Conservation (phyloP, 2,797 vertebrate species). For the Amblyraja radiata region DNA sequence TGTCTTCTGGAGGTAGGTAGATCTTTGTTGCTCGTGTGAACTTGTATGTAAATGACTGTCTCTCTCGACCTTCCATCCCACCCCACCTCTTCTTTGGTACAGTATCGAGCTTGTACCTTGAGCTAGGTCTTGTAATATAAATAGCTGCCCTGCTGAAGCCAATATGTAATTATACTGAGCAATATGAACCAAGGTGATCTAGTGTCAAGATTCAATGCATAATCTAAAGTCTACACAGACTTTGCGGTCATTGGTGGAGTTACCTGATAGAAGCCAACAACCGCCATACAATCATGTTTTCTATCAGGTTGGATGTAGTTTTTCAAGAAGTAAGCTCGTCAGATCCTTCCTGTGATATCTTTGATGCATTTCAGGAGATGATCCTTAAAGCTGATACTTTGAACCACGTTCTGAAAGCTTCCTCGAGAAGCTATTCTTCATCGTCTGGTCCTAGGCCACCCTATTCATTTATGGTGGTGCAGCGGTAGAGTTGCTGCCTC, state of each 20-base stretch:
- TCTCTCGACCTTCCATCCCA: constrained; percentile 3
- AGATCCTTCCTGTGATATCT: not conserved
- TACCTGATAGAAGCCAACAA: not conserved
- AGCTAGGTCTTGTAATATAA: not conserved
- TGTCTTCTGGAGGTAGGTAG: not conserved
- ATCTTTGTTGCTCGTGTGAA: not conserved
- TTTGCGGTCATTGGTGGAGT: not conserved
- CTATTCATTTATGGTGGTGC: too few relatives aligned
- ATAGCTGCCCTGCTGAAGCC: not conserved
- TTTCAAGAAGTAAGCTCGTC: not conserved
- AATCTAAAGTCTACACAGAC: not conserved
- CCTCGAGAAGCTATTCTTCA: too few relatives aligned
- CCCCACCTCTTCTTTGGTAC: constrained; percentile 22
- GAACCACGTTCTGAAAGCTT: not conserved
- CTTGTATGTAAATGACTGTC: too few relatives aligned
- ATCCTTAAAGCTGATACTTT: not conserved
- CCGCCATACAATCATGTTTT: not conserved
- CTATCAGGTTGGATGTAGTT: too few relatives aligned
- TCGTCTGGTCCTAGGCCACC: too few relatives aligned
- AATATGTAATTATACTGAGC: not conserved
- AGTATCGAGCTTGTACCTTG: constrained; percentile 44
- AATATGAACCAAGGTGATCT: not conserved
- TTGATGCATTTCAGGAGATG: too few relatives aligned
- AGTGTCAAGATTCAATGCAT: not conserved
- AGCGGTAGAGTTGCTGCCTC: too few relatives aligned